Percentiles rank a stretch among this genome's conserved stretches.
Conservation (phyloP, 2,113 vertebrate species). For the Azemiops feae region DNA sequence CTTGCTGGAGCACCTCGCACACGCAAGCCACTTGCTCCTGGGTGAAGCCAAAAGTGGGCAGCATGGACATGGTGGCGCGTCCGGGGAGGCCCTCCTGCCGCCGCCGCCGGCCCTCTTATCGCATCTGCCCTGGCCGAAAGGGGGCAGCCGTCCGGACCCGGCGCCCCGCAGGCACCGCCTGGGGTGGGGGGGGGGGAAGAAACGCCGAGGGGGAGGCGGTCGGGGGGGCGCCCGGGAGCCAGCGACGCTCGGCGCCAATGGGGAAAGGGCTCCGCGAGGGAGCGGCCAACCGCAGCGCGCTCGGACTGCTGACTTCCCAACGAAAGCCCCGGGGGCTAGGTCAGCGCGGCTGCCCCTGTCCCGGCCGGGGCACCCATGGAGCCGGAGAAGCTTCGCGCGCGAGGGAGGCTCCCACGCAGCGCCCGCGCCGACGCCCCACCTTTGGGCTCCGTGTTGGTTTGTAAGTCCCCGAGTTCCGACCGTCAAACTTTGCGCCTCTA, state of each 20-base stretch:
- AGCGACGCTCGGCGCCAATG: not conserved
- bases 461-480: not conserved
- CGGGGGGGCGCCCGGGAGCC: not conserved
- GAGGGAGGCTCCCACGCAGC: not conserved
- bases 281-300: not conserved
- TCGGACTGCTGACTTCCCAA: not conserved
- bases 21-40: conserved; percentile 99
- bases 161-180: not conserved
- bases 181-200: not conserved
- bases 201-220: not conserved
- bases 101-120: conserved; percentile 26
- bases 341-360: not conserved
- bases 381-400: not conserved
- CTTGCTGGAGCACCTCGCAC: conserved; percentile 96
- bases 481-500: conserved; percentile 45
- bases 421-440: not conserved
- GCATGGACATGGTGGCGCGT: conserved; percentile 85
- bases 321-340: not conserved
- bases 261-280: not conserved
- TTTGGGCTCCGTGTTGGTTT: not conserved
- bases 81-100: not conserved
- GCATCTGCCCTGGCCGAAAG: conserved; percentile 12
- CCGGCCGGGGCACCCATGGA: not conserved
- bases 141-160: conserved; percentile 37
- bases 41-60: conserved; percentile 95